phyloP scores from a whole-genome alignment of 1,140 invertebrate species.

The Diabrotica undecimpunctata region DNA sequence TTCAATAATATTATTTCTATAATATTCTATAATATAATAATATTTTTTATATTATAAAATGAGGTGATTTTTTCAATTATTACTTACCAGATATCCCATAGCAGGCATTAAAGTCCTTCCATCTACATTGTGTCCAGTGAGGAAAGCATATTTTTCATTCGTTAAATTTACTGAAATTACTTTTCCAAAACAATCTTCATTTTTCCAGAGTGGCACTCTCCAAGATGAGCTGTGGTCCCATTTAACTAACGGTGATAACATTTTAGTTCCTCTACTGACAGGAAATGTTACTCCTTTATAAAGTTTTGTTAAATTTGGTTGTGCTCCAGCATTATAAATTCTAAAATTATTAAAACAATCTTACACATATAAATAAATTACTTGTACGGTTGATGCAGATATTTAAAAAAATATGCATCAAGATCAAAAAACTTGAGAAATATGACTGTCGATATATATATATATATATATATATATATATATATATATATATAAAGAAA shows the following conservation, averaged over 20 bases:
- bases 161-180: slow-evolving; percentile 54
- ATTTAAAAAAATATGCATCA: too few species aligned
- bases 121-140: slow-evolving; percentile 82
- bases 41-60: too few species aligned
- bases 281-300: slow-evolving; percentile 54
- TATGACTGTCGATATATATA: too few species aligned
- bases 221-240: slow-evolving; percentile 60
- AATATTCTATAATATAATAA: too few species aligned
- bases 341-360: not conserved
- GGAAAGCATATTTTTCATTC: slow-evolving; percentile 70
- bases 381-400: too few species aligned
- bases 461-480: too few species aligned
- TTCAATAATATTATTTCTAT: too few species aligned
- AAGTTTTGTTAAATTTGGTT: slow-evolving; percentile 37
- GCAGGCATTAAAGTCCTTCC: slow-evolving; percentile 82
- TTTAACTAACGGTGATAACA: slow-evolving; percentile 55
- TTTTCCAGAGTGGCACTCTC: slow-evolving; percentile 33
- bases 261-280: slow-evolving; percentile 58
- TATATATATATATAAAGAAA: too few species aligned
- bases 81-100: slow-evolving; percentile 65
- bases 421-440: too few species aligned
- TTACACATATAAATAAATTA: too few species aligned
- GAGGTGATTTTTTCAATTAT: too few species aligned
- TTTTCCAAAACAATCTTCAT: slow-evolving; percentile 60
- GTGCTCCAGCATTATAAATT: slow-evolving; percentile 3